Percentiles rank a stretch among this genome's conserved stretches.
Evolutionary conservation across 2,888 invertebrate genomes (phyloP).

Genomic region (Ashinkailepas kermadecensis): DNA sequence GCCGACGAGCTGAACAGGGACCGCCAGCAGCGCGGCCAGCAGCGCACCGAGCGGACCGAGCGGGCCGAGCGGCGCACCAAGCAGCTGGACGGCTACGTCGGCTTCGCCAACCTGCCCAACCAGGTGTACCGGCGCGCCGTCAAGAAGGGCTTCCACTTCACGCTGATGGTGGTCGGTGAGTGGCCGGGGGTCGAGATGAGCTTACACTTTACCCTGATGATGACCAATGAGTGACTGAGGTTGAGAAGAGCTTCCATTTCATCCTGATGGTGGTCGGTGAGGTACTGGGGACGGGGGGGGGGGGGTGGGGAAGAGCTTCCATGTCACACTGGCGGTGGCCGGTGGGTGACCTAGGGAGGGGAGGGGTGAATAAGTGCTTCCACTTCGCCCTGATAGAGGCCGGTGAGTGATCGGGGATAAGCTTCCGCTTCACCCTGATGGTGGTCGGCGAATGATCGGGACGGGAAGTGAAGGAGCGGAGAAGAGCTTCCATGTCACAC

Average conservation of each 20-base stretch:
- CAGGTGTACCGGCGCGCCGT: constrained; percentile 93
- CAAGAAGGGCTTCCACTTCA: constrained; percentile 92
- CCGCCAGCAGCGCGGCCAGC: background rate
- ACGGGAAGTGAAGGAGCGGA: too few relatives aligned
- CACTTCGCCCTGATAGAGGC: background rate
- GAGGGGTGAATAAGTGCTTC: background rate
- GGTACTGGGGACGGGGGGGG: background rate
- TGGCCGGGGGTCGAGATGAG: constrained; percentile 33
- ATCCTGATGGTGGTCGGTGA: constrained; percentile 69
- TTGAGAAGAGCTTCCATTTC: constrained; percentile 92
- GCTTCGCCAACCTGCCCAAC: constrained; percentile 91
- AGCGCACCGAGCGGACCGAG: background rate
- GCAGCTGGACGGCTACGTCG: constrained; percentile 87
- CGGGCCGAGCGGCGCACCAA: constrained; percentile 18
- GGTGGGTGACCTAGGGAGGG: too few relatives aligned
- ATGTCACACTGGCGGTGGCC: background rate
- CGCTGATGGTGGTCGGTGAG: constrained; percentile 90
- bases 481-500: too few relatives aligned
- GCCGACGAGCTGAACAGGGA: background rate
- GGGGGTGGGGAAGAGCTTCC: background rate
- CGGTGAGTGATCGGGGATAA: too few relatives aligned
- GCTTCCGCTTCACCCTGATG: too few relatives aligned
- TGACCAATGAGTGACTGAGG: constrained; percentile 45
- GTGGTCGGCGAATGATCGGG: too few relatives aligned
- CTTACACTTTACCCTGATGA: too few relatives aligned